Evolutionary conservation across 2,113 vertebrate species (phyloP), one percentile per base, ranked within the genome.

Genomic region (Oncorhynchus nerka): DNA sequence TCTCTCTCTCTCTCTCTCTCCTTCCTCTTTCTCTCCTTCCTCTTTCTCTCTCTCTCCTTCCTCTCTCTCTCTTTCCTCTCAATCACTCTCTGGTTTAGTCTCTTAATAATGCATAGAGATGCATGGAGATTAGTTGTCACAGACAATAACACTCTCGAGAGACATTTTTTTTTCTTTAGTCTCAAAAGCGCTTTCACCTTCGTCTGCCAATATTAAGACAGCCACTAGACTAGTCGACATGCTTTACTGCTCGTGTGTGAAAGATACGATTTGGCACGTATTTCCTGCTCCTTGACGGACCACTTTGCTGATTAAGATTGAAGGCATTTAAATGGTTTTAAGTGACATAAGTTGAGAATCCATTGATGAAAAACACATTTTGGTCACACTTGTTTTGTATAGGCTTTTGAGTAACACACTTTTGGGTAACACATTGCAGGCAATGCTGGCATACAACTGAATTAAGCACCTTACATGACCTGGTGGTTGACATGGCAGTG

Each of bases 171-270:
- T 65, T 51, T 51, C 62, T 65, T 16, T 9, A 61, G 59, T 80
- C 64, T 32, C 15, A 6, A n/a, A 74, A 66, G 19, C 73, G 66
- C 57, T 24, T 5, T 22, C 28, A 76, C 68, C 84, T 57, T 13
- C 24, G 78, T 6, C 68, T 70, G 73, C 71, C 79, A 81, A 75
- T 55, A 57, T 55, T 16, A 55, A 12, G 83, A 73, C 84, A 87
- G 84, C 81, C 86, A 78, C 69, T 39, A n/a, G 68, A 28, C n/a
- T 28, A 64, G 24, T 74, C 68, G 75, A 4, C 67, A 72, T 81
- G 82, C 55, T 82, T 77, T 20, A 78, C 70, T 70, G 84, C 78
- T 79, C 22, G 26, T 75, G 81, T 34, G 74, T 39, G 70, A 30
- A n/a, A 24, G 68, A 45, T 3, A 74, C 24, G 2, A 73, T 80